These are phyloP conservation scores for Antheraea pernyi DNA, from an alignment of 1,140 invertebrate genomes.

Conservation along the genomic window DNA sequence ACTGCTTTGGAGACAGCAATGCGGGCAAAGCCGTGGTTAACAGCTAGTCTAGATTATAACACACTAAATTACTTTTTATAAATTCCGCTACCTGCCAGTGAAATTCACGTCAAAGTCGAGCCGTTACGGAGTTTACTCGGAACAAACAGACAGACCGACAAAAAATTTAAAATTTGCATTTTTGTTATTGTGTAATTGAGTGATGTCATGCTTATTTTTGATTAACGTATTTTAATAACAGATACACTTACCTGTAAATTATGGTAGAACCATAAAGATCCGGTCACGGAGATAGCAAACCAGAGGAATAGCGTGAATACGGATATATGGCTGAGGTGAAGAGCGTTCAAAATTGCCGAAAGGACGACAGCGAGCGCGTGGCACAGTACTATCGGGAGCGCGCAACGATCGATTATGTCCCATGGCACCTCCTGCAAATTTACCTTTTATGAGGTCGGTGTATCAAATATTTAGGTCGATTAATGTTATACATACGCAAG, in stretches of 20 bases:
- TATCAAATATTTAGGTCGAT: conserved; percentile 1
- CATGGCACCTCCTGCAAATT: conserved; percentile 82
- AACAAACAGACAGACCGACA: too few relatives aligned
- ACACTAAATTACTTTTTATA: too few relatives aligned
- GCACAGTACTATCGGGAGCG: conserved; percentile 88
- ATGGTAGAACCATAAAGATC: conserved; percentile 88
- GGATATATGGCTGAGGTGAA: conserved; percentile 86
- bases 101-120: too few relatives aligned
- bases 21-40: too few relatives aligned
- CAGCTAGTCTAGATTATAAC: too few relatives aligned
- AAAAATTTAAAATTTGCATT: too few relatives aligned
- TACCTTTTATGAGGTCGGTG: not conserved
- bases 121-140: too few relatives aligned
- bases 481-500: not conserved
- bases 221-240: too few relatives aligned
- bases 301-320: conserved; percentile 88
- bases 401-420: conserved; percentile 88
- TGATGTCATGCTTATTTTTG: too few relatives aligned
- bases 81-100: too few relatives aligned
- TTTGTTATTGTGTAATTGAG: too few relatives aligned
- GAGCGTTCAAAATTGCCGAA: conserved; percentile 84
- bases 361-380: conserved; percentile 87
- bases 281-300: conserved; percentile 84
- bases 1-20: too few relatives aligned
- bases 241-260: conserved; percentile 86